phyloP scores from a whole-genome alignment of 92 coral and sea anemone genomes.

The Porites cylindrica region DNA sequence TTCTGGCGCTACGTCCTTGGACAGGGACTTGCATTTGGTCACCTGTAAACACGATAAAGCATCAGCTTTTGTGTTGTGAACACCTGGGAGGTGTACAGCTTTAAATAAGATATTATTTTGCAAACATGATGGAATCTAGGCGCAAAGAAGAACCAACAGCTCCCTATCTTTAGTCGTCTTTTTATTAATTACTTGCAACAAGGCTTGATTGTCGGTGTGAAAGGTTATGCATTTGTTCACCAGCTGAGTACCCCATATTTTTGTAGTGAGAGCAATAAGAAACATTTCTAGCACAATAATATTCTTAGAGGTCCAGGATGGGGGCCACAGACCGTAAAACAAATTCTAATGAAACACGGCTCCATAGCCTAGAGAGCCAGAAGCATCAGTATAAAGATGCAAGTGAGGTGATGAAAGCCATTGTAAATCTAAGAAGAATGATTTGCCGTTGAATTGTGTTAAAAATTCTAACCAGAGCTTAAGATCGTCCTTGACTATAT shows the following conservation, averaged over 20 bases:
- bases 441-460: no score
- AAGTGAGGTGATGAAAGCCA: slow-evolving; percentile 11
- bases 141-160: slow-evolving; percentile 46
- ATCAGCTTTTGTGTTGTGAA: slow-evolving; percentile 41
- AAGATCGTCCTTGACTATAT: no score
- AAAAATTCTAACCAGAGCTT: no score
- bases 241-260: slow-evolving; percentile 6
- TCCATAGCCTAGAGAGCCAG: not conserved
- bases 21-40: slow-evolving; percentile 41
- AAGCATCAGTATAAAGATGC: not conserved
- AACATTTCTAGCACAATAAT: not conserved
- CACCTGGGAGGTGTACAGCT: slow-evolving; percentile 36
- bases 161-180: slow-evolving; percentile 47
- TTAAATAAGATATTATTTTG: slow-evolving; percentile 43
- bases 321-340: not conserved
- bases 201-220: slow-evolving; percentile 41
- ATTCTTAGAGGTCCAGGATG: not conserved
- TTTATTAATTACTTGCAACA: slow-evolving; percentile 43
- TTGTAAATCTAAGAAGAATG: slow-evolving; percentile 16
- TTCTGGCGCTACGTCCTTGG: slow-evolving; percentile 9
- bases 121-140: slow-evolving; percentile 36
- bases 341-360: not conserved
- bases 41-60: slow-evolving; percentile 59
- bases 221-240: slow-evolving; percentile 35
- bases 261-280: not conserved